phyloP scores from a whole-genome alignment of 2,888 invertebrate genomes.

The Zele albiditarsus region DNA sequence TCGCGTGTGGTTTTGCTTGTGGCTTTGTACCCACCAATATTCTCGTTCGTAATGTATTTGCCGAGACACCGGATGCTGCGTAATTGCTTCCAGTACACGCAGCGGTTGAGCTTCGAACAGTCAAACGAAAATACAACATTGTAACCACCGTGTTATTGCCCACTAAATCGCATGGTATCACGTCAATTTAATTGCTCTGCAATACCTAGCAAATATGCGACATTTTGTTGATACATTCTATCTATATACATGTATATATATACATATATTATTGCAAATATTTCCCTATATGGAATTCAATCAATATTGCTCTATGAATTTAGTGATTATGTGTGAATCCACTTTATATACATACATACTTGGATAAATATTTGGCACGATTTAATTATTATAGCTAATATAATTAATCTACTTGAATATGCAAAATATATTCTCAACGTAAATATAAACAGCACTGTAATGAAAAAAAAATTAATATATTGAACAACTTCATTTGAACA shows the following conservation, averaged over 20 bases:
- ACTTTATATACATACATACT: too few relatives aligned
- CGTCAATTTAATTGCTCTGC: neutral
- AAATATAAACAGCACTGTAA: neutral
- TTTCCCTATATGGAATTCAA: neutral
- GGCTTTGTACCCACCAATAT: slow-evolving; percentile 16
- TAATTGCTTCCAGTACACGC: slow-evolving; percentile 20
- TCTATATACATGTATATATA: too few relatives aligned
- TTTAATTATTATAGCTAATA: too few relatives aligned
- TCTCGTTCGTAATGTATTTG: slow-evolving; percentile 23
- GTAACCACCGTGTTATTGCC: neutral
- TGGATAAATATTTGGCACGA: too few relatives aligned
- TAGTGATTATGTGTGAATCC: too few relatives aligned
- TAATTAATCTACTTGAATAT: too few relatives aligned
- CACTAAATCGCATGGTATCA: slow-evolving; percentile 8
- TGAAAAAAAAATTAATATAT: neutral
- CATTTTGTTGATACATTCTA: neutral
- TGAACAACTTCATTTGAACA: neutral
- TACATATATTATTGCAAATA: neutral
- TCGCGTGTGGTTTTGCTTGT: slow-evolving; percentile 16
- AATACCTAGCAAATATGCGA: neutral
- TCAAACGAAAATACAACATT: slow-evolving; percentile 14
- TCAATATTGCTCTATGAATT: neutral
- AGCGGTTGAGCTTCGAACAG: slow-evolving; percentile 3
- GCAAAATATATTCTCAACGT: too few relatives aligned
- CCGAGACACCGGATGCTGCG: neutral